Conservation (phyloP, 2,888 invertebrate species). For the Chydorus sphaericus region DNA sequence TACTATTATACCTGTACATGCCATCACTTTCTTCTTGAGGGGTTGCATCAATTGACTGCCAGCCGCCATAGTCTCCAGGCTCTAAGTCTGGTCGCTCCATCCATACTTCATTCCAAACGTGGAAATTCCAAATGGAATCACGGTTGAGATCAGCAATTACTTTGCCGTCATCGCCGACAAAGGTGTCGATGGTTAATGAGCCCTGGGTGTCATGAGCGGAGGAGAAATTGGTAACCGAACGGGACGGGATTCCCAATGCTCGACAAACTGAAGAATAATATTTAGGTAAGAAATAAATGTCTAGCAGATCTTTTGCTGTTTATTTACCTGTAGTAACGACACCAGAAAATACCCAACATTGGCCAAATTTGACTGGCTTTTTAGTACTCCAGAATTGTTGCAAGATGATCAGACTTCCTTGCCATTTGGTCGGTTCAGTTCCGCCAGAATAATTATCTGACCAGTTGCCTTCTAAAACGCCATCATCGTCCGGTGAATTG, state of each 20-base stretch:
- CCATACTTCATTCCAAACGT: constrained; percentile 46
- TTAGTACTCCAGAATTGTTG: constrained; percentile 69
- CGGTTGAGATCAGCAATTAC: constrained; percentile 63
- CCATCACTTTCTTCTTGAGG: constrained; percentile 51
- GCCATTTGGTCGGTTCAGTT: constrained; percentile 74
- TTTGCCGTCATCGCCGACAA: constrained; percentile 63
- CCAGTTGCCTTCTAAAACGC: constrained; percentile 78
- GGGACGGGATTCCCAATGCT: constrained; percentile 71
- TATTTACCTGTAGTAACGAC: constrained; percentile 73
- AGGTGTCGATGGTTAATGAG: constrained; percentile 79
- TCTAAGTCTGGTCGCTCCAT: constrained; percentile 53
- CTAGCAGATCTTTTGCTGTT: no score
- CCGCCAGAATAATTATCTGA: constrained; percentile 71
- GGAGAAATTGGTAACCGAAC: constrained; percentile 74
- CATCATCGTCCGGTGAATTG: constrained; percentile 74
- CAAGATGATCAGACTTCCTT: constrained; percentile 70
- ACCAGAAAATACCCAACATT: constrained; percentile 91
- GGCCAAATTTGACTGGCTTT: constrained; percentile 80
- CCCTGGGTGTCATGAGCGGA: constrained; percentile 92
- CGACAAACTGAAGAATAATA: no score
- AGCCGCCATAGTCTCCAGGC: constrained; percentile 54
- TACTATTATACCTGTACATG: constrained; percentile 18
- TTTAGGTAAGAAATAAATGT: no score
- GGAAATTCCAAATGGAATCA: constrained; percentile 90
- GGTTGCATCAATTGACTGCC: constrained; percentile 87